Base-by-base conservation (phyloP, 2,113 vertebrate genomes). In the Ia io region DNA sequence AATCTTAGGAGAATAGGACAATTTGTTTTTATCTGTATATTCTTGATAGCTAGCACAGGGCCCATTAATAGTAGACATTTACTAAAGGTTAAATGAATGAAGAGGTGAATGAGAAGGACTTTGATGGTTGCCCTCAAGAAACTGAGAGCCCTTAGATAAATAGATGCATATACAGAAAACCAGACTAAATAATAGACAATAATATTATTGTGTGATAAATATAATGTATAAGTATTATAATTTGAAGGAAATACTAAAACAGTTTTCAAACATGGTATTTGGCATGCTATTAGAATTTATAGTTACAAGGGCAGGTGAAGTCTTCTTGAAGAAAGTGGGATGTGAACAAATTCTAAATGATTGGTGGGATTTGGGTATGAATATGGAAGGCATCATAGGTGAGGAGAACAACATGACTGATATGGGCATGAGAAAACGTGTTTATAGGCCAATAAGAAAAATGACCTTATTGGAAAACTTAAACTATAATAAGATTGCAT, bases 21-120 rank as follows among this genome's bases (percentile, higher is more conserved):
- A 30, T 61, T 84, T 93, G 22, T 86, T 94, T 90, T 86, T 79
- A 30, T 71, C 6, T 84, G 37, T 63, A 10, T 91, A 53, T 88
- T 86, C 51, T 23, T 87, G 20, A 28, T 40, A 56, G 12, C 17
- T 76, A 69, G 23, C 63, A 22, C 35, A 76, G 59, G 35, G 28
- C 63, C 56, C 71, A 63, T 70, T 28, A 78, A 32, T 11, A 53
- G 17, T 16, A 70, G 18, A 30, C 11, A 44, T n/a, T 80, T 37
- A 47, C 16, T 63, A 42, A 69, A 96, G 47, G 44, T 44, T 78
- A 78, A 53, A 25, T 61, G 23, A 82, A 59, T 87, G 61, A 79
- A 32, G 9, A 80, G 49, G 20, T 69, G 56, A 59, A 70, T 53
- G 44, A 42, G 53, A 92, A 83, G 3, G 80, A 42, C 74, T 65